Conservation (phyloP, 2,888 invertebrate species). For the Diadegma fenestrale region DNA sequence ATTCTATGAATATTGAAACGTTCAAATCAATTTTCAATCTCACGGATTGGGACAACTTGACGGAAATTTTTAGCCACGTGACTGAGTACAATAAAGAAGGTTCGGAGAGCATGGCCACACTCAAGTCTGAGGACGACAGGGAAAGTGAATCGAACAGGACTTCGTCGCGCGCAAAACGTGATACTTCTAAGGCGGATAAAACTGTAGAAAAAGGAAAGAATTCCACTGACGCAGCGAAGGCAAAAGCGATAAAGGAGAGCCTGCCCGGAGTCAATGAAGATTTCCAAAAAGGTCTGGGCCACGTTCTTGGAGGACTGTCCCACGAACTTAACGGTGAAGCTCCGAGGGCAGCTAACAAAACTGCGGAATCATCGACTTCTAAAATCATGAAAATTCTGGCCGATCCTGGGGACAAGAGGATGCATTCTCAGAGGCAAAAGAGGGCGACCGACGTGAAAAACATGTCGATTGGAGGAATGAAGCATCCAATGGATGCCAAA, state of each 20-base stretch:
- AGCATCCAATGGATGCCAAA: slow-evolving; percentile 43
- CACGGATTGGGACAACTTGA: slow-evolving; percentile 55
- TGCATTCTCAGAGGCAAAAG: slow-evolving; percentile 48
- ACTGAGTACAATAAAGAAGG: slow-evolving; percentile 6
- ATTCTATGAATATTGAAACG: slow-evolving; percentile 68
- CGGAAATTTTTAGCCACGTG: slow-evolving; percentile 33
- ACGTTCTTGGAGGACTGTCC: slow-evolving; percentile 62
- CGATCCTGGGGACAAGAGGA: slow-evolving; percentile 59
- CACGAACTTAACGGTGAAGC: slow-evolving; percentile 2
- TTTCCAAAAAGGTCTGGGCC: slow-evolving; percentile 67
- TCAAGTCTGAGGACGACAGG: not conserved
- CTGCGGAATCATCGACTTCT: slow-evolving; percentile 33
- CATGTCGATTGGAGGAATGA: slow-evolving; percentile 24
- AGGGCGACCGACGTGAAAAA: slow-evolving; percentile 1
- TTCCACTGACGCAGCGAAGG: slow-evolving; percentile 19
- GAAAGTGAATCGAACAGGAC: not conserved
- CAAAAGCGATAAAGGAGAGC: slow-evolving; percentile 56
- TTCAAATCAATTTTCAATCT: slow-evolving; percentile 72
- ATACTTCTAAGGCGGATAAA: slow-evolving; percentile 4
- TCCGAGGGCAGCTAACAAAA: not conserved
- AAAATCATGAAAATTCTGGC: slow-evolving; percentile 56
- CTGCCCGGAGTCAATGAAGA: slow-evolving; percentile 70
- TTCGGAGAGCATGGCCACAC: not conserved
- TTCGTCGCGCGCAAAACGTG: slow-evolving; percentile 26
- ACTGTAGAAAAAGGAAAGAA: slow-evolving; percentile 34